Evolutionary conservation across 1,140 invertebrate species (phyloP).

Genomic region (Mizuhopecten yessoensis): DNA sequence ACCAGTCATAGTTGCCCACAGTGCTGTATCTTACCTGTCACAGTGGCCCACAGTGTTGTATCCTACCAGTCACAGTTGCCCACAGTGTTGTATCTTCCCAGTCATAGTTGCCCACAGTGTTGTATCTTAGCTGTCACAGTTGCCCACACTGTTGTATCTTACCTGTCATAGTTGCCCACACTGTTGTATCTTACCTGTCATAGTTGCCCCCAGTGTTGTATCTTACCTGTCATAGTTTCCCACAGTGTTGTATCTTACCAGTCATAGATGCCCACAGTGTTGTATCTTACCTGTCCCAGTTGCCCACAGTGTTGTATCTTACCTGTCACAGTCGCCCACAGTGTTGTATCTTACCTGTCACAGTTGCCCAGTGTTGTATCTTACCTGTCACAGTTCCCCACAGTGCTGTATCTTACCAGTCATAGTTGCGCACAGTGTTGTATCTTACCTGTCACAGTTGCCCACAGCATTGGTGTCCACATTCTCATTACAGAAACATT

Average conservation of each 20-base stretch:
- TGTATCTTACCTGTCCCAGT: background rate
- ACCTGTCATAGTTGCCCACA: background rate
- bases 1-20: background rate
- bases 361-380: too few species aligned
- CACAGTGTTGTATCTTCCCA: constrained; percentile 83
- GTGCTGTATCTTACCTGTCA: background rate
- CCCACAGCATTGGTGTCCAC: constrained; percentile 90
- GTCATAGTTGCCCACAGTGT: too few species aligned
- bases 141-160: background rate
- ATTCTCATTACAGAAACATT: constrained; percentile 97
- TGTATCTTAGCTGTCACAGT: background rate
- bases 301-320: background rate
- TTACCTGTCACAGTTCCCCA: background rate
- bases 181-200: background rate
- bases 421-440: background rate
- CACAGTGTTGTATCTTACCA: too few species aligned
- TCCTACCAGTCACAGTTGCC: constrained; percentile 81
- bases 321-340: background rate
- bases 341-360: too few species aligned
- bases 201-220: too few species aligned
- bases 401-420: background rate
- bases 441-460: constrained; percentile 81
- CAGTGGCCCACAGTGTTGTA: too few species aligned
- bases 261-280: too few species aligned
- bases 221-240: background rate